These are phyloP conservation scores for Miniopterus natalensis DNA, from an alignment of 2,113 vertebrate genomes.

Conservation along the genomic window DNA sequence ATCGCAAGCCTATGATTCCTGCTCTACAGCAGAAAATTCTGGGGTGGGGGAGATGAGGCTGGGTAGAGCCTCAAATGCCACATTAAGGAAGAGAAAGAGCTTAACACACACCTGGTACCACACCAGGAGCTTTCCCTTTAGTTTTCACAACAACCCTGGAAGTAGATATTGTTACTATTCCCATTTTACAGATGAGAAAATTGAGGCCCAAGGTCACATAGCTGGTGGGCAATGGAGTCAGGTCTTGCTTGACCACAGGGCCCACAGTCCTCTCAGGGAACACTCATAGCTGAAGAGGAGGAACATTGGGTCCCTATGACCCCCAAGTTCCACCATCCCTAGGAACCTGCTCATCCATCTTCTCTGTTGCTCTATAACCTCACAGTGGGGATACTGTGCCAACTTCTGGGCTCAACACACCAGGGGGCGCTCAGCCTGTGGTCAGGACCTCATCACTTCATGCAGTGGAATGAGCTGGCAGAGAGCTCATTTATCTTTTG, in stretches of 20 bases:
- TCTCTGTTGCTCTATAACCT: not conserved
- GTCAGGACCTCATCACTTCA: not conserved
- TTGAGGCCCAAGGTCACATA: not conserved
- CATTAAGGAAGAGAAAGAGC: not conserved
- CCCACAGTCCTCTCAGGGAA: not conserved
- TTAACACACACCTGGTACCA: not conserved
- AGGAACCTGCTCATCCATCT: not conserved
- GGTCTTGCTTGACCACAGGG: not conserved
- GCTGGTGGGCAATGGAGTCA: not conserved
- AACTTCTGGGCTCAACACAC: slow-evolving; percentile 16
- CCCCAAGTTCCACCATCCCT: not conserved
- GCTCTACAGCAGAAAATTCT: not conserved
- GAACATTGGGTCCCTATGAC: not conserved
- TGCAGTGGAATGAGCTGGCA: not conserved
- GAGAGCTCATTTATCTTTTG: not conserved
- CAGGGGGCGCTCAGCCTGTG: slow-evolving; percentile 34
- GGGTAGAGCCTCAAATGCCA: not conserved
- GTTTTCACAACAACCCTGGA: not conserved
- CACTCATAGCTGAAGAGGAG: not conserved
- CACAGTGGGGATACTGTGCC: not conserved
- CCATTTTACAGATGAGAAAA: slow-evolving; percentile 34
- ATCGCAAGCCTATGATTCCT: not conserved
- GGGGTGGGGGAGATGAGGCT: not conserved
- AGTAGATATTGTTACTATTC: not conserved
- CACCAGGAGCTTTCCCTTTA: not conserved